Evolutionary conservation across 2,797 vertebrate species (phyloP).

Genomic region (Oryzias dopingdopingensis): DNA sequence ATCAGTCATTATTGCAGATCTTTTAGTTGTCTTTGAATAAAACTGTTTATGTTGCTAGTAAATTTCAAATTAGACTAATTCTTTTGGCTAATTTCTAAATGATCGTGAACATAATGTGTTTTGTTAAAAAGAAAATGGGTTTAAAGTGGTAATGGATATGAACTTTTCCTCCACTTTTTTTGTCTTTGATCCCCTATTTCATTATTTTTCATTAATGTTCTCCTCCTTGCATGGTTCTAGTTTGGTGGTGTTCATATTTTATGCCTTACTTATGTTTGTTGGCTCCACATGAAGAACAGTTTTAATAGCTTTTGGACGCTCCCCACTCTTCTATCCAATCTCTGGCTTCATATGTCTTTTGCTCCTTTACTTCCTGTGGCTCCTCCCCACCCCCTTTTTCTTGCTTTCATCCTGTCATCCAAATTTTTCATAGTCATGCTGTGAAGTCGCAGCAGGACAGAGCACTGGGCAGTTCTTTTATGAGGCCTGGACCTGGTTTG

Average conservation of each 20-base stretch:
- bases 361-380: conserved; percentile 29
- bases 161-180: conserved; percentile 13
- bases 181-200: conserved; percentile 11
- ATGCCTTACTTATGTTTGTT: conserved; percentile 59
- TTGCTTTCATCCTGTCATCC: conserved; percentile 21
- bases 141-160: conserved; percentile 37
- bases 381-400: conserved; percentile 14
- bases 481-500: conserved; percentile 16
- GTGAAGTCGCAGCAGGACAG: conserved; percentile 7
- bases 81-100: too few species aligned
- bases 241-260: conserved; percentile 57
- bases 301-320: conserved; percentile 63
- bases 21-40: not conserved
- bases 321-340: conserved; percentile 34
- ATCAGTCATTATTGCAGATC: not conserved
- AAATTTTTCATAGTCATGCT: conserved; percentile 6
- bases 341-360: conserved; percentile 40
- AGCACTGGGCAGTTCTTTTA: conserved; percentile 28
- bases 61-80: too few species aligned
- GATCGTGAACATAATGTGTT: too few species aligned
- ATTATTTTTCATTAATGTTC: conserved; percentile 8
- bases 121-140: conserved; percentile 5
- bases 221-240: conserved; percentile 28
- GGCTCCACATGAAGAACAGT: conserved; percentile 62
- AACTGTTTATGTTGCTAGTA: not conserved